Conservation (phyloP, 1,140 invertebrate genomes). For the Leptoteleia sp. region DNA sequence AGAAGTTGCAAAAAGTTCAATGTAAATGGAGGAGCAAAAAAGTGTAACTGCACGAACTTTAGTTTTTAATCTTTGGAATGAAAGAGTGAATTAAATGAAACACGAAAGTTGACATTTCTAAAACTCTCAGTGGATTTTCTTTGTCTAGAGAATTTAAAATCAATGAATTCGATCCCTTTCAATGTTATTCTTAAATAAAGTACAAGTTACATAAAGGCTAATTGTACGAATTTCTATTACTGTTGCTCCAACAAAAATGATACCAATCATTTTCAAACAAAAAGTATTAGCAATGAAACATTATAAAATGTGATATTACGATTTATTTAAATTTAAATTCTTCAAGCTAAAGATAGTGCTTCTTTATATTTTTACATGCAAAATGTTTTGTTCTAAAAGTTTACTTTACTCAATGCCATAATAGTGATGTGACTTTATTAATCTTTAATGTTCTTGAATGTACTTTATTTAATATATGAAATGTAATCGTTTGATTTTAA, state of each 20-base stretch:
- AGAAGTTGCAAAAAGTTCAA: no score
- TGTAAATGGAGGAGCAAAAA: no score
- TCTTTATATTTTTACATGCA: no score
- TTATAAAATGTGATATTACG: neutral
- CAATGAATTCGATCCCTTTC: conserved; percentile 16
- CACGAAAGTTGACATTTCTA: conserved; percentile 13
- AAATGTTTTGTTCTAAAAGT: no score
- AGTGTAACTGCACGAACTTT: neutral
- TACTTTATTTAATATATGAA: no score
- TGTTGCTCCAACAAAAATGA: conserved; percentile 7
- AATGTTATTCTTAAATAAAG: conserved; percentile 11
- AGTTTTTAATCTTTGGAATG: conserved; percentile 12
- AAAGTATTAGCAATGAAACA: neutral
- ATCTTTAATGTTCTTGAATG: no score
- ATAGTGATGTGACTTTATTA: no score
- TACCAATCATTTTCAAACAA: neutral
- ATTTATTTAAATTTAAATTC: neutral
- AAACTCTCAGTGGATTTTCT: conserved; percentile 11
- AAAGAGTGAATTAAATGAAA: conserved; percentile 29
- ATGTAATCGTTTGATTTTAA: no score
- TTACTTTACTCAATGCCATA: no score
- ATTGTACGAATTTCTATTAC: conserved; percentile 1
- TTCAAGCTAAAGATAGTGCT: no score
- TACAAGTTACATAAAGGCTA: conserved; percentile 10
- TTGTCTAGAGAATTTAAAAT: conserved; percentile 18